These are phyloP conservation scores for Pipistrellus kuhlii DNA, from an alignment of 2,797 vertebrate genomes.

Conservation along the genomic window DNA sequence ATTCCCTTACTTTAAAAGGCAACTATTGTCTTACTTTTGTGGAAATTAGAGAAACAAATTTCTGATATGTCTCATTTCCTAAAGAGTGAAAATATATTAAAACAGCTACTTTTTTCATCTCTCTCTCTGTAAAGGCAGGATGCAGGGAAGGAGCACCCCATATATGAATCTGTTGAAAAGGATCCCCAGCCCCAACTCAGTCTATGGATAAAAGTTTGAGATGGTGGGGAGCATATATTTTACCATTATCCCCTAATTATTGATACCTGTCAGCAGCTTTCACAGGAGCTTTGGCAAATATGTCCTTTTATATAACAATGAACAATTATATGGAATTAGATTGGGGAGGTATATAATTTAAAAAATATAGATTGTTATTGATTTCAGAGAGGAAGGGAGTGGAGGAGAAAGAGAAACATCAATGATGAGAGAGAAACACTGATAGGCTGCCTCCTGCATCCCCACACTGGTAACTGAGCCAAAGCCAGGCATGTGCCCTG, in stretches of 20 bases:
- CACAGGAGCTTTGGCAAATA: not conserved
- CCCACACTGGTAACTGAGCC: too few species aligned
- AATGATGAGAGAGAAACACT: too few species aligned
- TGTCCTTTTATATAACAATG: slow-evolving; percentile 2
- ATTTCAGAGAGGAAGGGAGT: too few species aligned
- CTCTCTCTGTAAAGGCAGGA: not conserved
- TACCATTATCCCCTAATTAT: not conserved
- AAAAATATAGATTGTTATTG: too few species aligned
- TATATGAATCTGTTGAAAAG: not conserved
- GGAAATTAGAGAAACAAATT: not conserved
- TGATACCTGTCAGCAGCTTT: not conserved
- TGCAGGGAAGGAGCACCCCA: not conserved
- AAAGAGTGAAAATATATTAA: not conserved
- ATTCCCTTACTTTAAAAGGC: not conserved
- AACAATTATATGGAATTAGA: slow-evolving; percentile 49
- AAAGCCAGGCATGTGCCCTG: too few species aligned
- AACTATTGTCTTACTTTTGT: not conserved
- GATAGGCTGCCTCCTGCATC: too few species aligned
- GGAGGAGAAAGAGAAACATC: too few species aligned
- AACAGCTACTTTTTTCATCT: not conserved
- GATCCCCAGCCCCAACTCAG: accelerated
- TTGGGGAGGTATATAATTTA: not conserved
- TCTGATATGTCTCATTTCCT: not conserved
- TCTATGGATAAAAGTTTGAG: not conserved
- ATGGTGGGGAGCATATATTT: not conserved